Evolutionary conservation across 2,797 vertebrate genomes (phyloP), one percentile per base, ranked within the genome.

Genomic region (Danio choprae): DNA sequence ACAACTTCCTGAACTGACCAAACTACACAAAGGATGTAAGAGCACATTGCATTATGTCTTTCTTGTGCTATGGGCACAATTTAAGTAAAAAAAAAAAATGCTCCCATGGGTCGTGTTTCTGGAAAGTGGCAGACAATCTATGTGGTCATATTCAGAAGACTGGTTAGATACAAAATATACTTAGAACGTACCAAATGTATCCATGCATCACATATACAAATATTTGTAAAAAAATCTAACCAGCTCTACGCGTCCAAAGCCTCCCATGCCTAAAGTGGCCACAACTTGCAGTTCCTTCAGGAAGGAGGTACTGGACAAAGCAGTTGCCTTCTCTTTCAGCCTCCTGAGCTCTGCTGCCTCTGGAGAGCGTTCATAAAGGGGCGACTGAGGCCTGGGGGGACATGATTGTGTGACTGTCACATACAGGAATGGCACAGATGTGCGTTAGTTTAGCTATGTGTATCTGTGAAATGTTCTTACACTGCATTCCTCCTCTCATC

Each of bases 231-330:
- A n/a, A 38, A 8, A 22, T 29, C 91, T 92, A 84, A 95, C 94
- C 93, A 95, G 90, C 81, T 94, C 93, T 44, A 95, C 94, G 68
- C 94, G 90, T 78, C 94, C 94, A 63, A 95, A 95, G 62, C 94
- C 94, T 63, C 94, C 94, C 84, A 92, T 89, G 18, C 94, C 94
- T 70, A 95, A 86, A 0, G 94, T 95, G 4, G 91, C 90, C 15
- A 95, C 75, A 65, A 92, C 74, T 76, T 94, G 86, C 4, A 95
- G 89, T 29, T 92, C 83, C 36, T 89, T 87, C 83, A 94, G 90
- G 40, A 93, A 94, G 9, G 80, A 87, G n/a, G 85, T 83, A 40
- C 62, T 77, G 16, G 87, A 89, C 40, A 95, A 85, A 12, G 79
- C 80, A 56, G 87, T 75, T 6, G 93, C 82, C 81, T 87, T 92